Evolutionary conservation across 2,888 invertebrate species (phyloP).

Genomic region (Temnothorax rugatulus): DNA sequence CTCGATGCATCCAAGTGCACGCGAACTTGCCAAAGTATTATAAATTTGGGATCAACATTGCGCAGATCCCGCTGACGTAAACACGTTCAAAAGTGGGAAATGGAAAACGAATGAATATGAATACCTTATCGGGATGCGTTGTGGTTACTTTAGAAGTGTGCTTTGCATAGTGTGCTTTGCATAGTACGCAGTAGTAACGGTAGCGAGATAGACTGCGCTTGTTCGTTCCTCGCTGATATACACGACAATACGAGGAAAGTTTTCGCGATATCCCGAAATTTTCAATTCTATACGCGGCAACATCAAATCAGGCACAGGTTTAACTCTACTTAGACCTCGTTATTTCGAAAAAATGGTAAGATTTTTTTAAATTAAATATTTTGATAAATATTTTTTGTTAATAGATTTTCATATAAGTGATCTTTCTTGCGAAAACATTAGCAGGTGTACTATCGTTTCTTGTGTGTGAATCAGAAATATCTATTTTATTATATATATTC

Average conservation of each 20-base stretch:
- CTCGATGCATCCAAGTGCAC: not conserved
- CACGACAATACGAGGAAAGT: not conserved
- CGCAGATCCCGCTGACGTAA: not conserved
- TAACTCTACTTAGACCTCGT: not conserved
- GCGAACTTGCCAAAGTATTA: not conserved
- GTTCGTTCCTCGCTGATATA: slow-evolving; percentile 7
- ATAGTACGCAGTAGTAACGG: slow-evolving; percentile 16
- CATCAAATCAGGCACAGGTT: not conserved
- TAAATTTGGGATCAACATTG: not conserved
- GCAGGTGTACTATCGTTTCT: not conserved
- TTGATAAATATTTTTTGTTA: not conserved
- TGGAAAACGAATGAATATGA: slow-evolving; percentile 48
- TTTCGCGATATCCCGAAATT: not conserved
- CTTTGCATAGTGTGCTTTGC: slow-evolving; percentile 44
- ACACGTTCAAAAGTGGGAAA: slow-evolving; percentile 18
- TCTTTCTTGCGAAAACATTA: not conserved
- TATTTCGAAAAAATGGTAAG: slow-evolving; percentile 39
- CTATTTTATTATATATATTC: not conserved
- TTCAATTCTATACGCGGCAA: not conserved
- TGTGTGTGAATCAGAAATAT: not conserved
- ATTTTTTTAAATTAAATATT: not conserved
- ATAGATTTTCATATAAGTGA: not conserved
- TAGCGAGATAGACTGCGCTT: slow-evolving; percentile 5
- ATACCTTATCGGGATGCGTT: slow-evolving; percentile 38
- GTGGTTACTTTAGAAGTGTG: slow-evolving; percentile 41